Percentiles rank a stretch among this genome's conserved stretches.
Conservation (phyloP, 2,797 vertebrate species). For the Arrhamphus sclerolepis region DNA sequence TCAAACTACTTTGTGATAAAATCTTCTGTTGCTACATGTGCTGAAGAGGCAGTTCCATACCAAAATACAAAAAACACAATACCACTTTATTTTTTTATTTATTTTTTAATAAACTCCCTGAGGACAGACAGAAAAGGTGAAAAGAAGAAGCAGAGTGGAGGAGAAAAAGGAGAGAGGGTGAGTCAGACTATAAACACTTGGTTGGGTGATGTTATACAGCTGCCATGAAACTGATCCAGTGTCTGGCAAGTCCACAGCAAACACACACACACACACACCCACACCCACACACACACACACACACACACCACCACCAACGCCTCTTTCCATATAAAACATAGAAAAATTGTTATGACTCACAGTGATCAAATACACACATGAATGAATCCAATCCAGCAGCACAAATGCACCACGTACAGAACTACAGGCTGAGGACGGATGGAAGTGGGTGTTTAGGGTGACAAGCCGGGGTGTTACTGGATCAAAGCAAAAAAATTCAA, state of each 20-base stretch:
- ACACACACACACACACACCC: constrained; percentile 34
- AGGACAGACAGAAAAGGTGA: constrained; percentile 17
- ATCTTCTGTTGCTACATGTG: background rate
- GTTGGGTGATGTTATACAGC: constrained; percentile 66
- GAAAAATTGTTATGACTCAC: constrained; percentile 18
- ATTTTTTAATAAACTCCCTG: background rate
- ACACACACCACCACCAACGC: background rate
- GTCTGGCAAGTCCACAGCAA: constrained; percentile 29
- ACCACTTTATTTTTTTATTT: constrained; percentile 6
- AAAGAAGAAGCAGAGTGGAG: constrained; percentile 11
- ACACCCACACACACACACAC: background rate
- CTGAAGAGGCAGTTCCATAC: background rate
- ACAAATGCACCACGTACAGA: constrained; percentile 8
- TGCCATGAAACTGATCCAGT: constrained; percentile 63
- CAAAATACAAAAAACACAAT: no score
- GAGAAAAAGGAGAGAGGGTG: constrained; percentile 31
- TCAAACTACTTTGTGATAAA: background rate
- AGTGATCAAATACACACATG: constrained; percentile 8
- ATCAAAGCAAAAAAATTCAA: constrained; percentile 45
- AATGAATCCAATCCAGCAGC: constrained; percentile 3
- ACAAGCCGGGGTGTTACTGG: constrained; percentile 43
- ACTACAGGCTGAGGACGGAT: constrained; percentile 5
- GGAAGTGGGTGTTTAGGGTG: constrained; percentile 20
- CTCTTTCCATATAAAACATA: constrained; percentile 6
- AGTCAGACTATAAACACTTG: constrained; percentile 70